Evolutionary conservation across 2,888 invertebrate genomes (phyloP).

Genomic region (Priocnemis perturbator): DNA sequence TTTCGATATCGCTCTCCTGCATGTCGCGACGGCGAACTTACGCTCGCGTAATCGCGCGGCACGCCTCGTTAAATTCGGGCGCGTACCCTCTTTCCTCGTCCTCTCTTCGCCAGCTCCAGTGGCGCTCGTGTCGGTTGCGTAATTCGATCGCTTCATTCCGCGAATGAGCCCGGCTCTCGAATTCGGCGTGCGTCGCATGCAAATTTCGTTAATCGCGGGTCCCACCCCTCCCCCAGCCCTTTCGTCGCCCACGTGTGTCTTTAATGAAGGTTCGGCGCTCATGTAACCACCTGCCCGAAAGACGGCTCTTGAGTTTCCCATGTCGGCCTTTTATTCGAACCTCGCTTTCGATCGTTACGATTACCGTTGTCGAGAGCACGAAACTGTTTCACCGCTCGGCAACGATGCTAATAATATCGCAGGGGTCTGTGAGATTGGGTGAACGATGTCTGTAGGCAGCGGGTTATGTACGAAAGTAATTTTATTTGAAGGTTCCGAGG

Average conservation of each 20-base stretch:
- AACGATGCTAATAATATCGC: not conserved
- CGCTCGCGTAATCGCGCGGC: slow-evolving; percentile 1
- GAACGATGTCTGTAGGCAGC: not conserved
- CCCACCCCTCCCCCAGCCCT: not conserved
- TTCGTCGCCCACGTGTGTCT: slow-evolving; percentile 12
- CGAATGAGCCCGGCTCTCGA: slow-evolving; percentile 6
- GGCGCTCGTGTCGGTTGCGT: slow-evolving; percentile 4
- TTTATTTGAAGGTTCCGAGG: slow-evolving; percentile 42
- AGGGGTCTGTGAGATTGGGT: no score
- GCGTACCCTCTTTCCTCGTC: not conserved
- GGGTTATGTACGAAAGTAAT: slow-evolving; percentile 35
- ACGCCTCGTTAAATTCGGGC: slow-evolving; percentile 2
- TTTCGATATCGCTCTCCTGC: not conserved
- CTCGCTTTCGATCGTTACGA: slow-evolving; percentile 20
- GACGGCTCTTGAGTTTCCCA: slow-evolving; percentile 15
- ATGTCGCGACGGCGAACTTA: not conserved
- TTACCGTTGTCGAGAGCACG: no score
- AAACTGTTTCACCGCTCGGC: no score
- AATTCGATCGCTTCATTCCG: slow-evolving; percentile 17
- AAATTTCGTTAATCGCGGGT: slow-evolving; percentile 36
- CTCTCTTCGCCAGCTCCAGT: not conserved
- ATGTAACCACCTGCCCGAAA: slow-evolving; percentile 14
- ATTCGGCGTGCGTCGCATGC: slow-evolving; percentile 20
- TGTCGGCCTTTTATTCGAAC: no score
- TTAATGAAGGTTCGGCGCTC: slow-evolving; percentile 32